Base-by-base conservation (phyloP, 1,140 invertebrate species). In the Brachystomella parvula region DNA sequence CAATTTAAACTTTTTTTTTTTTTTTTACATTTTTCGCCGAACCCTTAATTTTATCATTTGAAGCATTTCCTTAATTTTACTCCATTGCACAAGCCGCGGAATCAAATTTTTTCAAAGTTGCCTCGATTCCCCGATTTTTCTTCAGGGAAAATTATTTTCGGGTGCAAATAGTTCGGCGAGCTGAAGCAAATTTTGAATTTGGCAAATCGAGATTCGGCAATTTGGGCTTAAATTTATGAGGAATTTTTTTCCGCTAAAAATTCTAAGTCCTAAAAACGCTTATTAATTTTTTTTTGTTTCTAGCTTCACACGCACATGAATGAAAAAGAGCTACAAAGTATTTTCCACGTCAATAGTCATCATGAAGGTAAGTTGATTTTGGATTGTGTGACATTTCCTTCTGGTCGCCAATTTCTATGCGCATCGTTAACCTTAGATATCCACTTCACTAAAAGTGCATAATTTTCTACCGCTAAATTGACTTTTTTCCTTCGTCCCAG, bases 271-370 rank as follows among this genome's bases (percentile, higher is more conserved):
- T 24, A 17, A 53, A 53, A 53, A 15, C 24, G 49, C 49, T 53
- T 19, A 53, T 26, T 26, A 17, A 58, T 19, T 24, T 29, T 64
- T 57, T 32, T 31, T 6, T 62, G 3, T 62, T 62, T 68, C 59
- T 61, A 78, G 77, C 75, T 90, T 77, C 89, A 92, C 81, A 85
- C 87, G 79, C 85, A 88, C 75, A 91, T 92, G 89, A 87, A 87
- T 68, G 77, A 82, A 75, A 86, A 88, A 68, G 88, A 92, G 80
- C 81, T 90, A 75, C 81, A 84, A 75, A 84, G 82, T 73, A 85
- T 90, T 65, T 92, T 92, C 79, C 88, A 91, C 78, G 87, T 89
- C 61, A 86, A 87, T 66, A 80, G 82, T 76, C 84, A 87, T 76
- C 82, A 86, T 74, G 81, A 84, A 77, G 87, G 84, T 86, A 79